Percentiles rank a stretch among this genome's conserved stretches.
Evolutionary conservation across 1,140 invertebrate genomes (phyloP).

Genomic region (Parapsyche elsis): DNA sequence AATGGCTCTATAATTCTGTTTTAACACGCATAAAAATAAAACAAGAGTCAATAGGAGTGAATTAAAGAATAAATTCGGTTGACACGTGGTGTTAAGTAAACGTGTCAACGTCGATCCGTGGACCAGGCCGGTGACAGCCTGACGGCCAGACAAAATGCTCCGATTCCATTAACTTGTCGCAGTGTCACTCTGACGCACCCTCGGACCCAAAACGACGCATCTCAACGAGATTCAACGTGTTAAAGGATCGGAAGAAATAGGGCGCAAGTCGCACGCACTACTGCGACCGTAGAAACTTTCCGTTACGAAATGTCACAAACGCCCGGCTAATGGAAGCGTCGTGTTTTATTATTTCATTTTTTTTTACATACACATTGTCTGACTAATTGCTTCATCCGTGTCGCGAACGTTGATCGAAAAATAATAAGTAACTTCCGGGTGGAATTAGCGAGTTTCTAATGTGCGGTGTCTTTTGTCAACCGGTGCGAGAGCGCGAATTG

Average conservation of each 20-base stretch:
- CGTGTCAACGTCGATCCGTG: slow-evolving; percentile 37
- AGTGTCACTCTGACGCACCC: slow-evolving; percentile 30
- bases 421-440: too few relatives aligned
- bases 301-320: neutral
- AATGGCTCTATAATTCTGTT: too few relatives aligned
- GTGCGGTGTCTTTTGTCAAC: too few relatives aligned
- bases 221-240: neutral
- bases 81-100: slow-evolving; percentile 40
- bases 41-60: slow-evolving; percentile 2
- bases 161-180: slow-evolving; percentile 51
- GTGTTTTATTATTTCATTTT: neutral
- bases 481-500: neutral
- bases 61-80: slow-evolving; percentile 30
- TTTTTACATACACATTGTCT: neutral
- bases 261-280: neutral
- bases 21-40: neutral
- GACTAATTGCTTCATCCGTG: too few relatives aligned
- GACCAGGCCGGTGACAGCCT: neutral
- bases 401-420: too few relatives aligned
- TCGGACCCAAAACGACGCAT: slow-evolving; percentile 26
- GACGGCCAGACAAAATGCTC: slow-evolving; percentile 37
- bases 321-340: slow-evolving; percentile 10
- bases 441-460: too few relatives aligned
- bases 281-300: neutral
- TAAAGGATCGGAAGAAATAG: neutral